Conservation (phyloP, 2,797 vertebrate genomes). For the Poeciliopsis paucimaculata region DNA sequence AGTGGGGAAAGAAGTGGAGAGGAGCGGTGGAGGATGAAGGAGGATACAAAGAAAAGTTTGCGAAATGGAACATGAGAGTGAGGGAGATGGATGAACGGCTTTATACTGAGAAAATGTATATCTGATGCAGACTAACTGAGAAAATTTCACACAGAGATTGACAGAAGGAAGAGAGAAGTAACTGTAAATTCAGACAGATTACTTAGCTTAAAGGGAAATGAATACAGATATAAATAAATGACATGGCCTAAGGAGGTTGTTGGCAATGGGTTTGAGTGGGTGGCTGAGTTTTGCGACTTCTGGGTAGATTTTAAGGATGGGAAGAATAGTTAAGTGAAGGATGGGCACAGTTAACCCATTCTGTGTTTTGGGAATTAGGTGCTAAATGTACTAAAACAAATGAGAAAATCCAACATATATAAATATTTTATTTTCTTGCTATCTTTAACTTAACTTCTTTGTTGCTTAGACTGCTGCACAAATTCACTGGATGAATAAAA, state of each 20-base stretch:
- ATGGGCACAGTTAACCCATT: constrained; percentile 30
- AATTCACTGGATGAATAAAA: not conserved
- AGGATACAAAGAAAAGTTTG: constrained; percentile 45
- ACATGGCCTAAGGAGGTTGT: constrained; percentile 52
- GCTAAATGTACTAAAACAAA: constrained; percentile 22
- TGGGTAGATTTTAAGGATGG: constrained; percentile 33
- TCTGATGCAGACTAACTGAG: constrained; percentile 59
- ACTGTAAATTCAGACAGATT: constrained; percentile 71
- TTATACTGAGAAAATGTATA: constrained; percentile 55
- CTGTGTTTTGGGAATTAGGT: constrained; percentile 13
- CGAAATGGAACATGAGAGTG: constrained; percentile 58
- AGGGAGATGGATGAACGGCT: constrained; percentile 54
- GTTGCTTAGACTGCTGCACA: not conserved
- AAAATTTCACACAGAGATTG: constrained; percentile 51
- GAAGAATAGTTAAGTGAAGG: constrained; percentile 19
- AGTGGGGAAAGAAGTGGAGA: constrained; percentile 33
- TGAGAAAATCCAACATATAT: not conserved
- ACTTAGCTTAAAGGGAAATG: constrained; percentile 65
- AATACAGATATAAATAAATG: constrained; percentile 73
- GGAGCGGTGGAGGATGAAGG: constrained; percentile 29
- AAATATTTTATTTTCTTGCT: not conserved
- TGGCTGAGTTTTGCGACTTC: constrained; percentile 52
- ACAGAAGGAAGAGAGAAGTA: constrained; percentile 42
- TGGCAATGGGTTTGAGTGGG: constrained; percentile 60
- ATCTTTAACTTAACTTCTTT: not conserved